Conservation (phyloP, 2,113 vertebrate genomes). For the Sinosuthora webbiana region DNA sequence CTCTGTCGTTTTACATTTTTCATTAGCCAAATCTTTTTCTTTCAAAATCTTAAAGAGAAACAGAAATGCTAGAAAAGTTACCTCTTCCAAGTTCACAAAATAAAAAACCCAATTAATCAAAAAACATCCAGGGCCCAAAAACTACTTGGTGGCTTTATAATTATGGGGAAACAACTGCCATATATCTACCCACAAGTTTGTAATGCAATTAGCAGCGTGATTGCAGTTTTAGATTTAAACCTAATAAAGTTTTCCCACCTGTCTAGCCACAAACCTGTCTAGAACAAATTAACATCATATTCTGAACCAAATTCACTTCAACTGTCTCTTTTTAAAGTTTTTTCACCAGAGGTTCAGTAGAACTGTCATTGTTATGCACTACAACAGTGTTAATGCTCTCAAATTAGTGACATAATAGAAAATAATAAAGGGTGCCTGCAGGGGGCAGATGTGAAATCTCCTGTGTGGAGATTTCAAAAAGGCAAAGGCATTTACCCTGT, state of each 20-base stretch:
- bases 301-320: not conserved
- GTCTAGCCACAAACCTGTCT: not conserved
- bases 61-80: not conserved
- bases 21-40: conserved; percentile 85
- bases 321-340: not conserved
- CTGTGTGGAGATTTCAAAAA: not conserved
- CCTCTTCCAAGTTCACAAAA: not conserved
- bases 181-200: not conserved
- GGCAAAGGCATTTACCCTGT: conserved; percentile 76
- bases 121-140: not conserved
- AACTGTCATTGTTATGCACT: not conserved
- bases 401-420: not conserved
- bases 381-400: not conserved
- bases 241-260: not conserved
- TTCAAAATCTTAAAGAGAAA: conserved; percentile 76
- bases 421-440: not conserved
- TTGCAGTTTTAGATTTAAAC: not conserved
- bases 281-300: not conserved
- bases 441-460: not conserved
- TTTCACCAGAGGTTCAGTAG: not conserved
- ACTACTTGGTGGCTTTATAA: not conserved
- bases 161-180: not conserved
- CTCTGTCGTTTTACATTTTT: conserved; percentile 81
- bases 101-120: not conserved
- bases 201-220: not conserved